Percentiles rank a stretch among this genome's conserved stretches.
phyloP scores from a whole-genome alignment of 2,888 invertebrate genomes.

The Chirona hameri region DNA sequence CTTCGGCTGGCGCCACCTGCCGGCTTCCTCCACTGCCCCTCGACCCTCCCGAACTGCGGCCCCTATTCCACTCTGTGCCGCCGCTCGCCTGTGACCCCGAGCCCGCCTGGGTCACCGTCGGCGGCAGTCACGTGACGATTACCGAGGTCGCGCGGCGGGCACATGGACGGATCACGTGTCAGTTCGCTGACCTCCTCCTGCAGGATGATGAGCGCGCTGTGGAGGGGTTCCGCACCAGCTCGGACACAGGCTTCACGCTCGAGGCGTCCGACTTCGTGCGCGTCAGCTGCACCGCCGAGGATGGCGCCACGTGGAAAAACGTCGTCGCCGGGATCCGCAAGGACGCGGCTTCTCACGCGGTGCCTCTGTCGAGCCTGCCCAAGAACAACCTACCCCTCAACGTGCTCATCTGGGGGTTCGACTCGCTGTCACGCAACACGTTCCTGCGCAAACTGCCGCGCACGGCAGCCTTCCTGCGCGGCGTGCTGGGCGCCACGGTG shows the following conservation, averaged over 20 bases:
- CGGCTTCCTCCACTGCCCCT: slow-evolving; percentile 63
- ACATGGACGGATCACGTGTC: slow-evolving; percentile 45
- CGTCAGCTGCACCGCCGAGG: slow-evolving; percentile 58
- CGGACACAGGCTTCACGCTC: slow-evolving; percentile 59
- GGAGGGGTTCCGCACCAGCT: slow-evolving; percentile 54
- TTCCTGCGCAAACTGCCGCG: slow-evolving; percentile 74
- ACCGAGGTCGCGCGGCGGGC: slow-evolving; percentile 51
- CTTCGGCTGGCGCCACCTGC: slow-evolving; percentile 50
- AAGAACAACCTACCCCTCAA: slow-evolving; percentile 57
- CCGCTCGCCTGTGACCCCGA: slow-evolving; percentile 61
- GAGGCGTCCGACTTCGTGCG: slow-evolving; percentile 67
- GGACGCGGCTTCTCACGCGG: slow-evolving; percentile 50
- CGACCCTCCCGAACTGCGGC: slow-evolving; percentile 67
- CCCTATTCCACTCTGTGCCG: slow-evolving; percentile 61
- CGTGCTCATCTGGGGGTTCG: slow-evolving; percentile 80
- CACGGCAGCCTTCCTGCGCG: slow-evolving; percentile 64
- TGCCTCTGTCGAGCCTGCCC: slow-evolving; percentile 51
- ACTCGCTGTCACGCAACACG: slow-evolving; percentile 79
- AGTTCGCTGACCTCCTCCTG: slow-evolving; percentile 61
- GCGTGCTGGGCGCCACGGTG: slow-evolving; percentile 59
- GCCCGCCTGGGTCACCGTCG: slow-evolving; percentile 72
- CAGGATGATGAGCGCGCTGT: slow-evolving; percentile 60
- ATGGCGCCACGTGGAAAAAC: slow-evolving; percentile 60
- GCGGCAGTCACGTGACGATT: slow-evolving; percentile 59
- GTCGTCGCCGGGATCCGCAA: slow-evolving; percentile 60